Evolutionary conservation across 2,888 invertebrate species (phyloP), one percentile per base, ranked within the genome.

Genomic region (Yponomeuta cagnagella): DNA sequence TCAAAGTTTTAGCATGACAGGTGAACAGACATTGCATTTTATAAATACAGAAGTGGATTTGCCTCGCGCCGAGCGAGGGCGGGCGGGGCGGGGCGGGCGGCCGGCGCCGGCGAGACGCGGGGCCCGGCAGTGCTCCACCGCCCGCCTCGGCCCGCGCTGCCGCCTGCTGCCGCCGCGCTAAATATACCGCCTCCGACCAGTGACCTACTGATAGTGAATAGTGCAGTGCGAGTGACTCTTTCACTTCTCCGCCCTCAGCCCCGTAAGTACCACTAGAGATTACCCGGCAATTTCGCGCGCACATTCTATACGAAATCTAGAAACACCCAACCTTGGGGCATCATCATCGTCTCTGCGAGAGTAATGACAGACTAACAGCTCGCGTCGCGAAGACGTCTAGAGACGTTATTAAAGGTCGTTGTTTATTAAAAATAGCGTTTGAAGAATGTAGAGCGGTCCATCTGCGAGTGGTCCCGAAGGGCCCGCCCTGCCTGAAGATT

Each of bases 201-300:
- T 84, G 84, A 85, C 83, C 86, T 78, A 84, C 82, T 84, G 86
- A 84, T 82, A 88, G 90, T 90, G 90, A 84, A 84, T 84, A 86
- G 88, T 83, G 83, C 74, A 81, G 81, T 82, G 84, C 80, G 78
- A 78, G 82, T 79, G 80, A 77, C 76, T 74, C 73, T 72, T 5
- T 67, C 68, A 73, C 74, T 74, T 70, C 31, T 71, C 72, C 43
- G 65, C 70, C 63, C 73, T n/a, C 15, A 52, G 72, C 69, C 43
- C 77, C 70, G 89, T 89, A 76, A 89, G 89, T 88, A 84, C 75
- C 58, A 63, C 69, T 71, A 72, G 23, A 84, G 82, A 86, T 84
- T 81, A 83, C 77, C 78, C 79, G 79, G 76, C 81, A 83, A 80
- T 76, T 77, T 78, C 87, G 85, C 89, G 88, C 23, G 89, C 88